These are phyloP conservation scores for Oncorhynchus tshawytscha DNA, from an alignment of 2,113 vertebrate genomes.

Conservation along the genomic window DNA sequence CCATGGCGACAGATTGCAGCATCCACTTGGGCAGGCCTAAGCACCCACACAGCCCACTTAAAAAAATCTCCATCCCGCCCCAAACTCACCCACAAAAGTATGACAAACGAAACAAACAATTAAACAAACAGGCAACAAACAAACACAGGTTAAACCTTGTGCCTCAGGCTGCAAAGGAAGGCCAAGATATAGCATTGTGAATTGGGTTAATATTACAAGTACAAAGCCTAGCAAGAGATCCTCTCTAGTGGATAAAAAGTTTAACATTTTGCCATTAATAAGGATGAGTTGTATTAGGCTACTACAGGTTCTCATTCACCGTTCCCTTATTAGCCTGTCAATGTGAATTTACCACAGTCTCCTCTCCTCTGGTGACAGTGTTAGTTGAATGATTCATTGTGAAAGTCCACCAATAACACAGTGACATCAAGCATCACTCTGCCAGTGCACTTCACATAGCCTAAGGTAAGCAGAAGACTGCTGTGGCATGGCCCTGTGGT, in stretches of 20 bases:
- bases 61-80: neutral
- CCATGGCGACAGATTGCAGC: conserved; percentile 38
- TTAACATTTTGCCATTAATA: neutral
- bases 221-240: conserved; percentile 1
- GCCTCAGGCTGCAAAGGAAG: neutral
- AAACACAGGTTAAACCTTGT: neutral
- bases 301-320: neutral
- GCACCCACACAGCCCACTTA: neutral
- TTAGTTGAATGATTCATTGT: conserved; percentile 8
- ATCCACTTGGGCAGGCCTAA: conserved; percentile 3
- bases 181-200: neutral
- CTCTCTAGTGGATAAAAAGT: neutral
- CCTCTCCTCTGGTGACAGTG: neutral
- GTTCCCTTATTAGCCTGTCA: neutral
- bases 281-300: too few relatives aligned
- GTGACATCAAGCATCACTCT: conserved; percentile 45
- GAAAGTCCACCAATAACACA: conserved; percentile 19
- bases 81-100: neutral
- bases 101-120: neutral
- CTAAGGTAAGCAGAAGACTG: conserved; percentile 27
- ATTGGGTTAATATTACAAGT: too few relatives aligned
- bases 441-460: conserved; percentile 26
- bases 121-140: neutral
- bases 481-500: neutral
- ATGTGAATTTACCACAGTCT: conserved; percentile 7